phyloP scores from a whole-genome alignment of 2,888 invertebrate genomes.

The Dusona sp. region DNA sequence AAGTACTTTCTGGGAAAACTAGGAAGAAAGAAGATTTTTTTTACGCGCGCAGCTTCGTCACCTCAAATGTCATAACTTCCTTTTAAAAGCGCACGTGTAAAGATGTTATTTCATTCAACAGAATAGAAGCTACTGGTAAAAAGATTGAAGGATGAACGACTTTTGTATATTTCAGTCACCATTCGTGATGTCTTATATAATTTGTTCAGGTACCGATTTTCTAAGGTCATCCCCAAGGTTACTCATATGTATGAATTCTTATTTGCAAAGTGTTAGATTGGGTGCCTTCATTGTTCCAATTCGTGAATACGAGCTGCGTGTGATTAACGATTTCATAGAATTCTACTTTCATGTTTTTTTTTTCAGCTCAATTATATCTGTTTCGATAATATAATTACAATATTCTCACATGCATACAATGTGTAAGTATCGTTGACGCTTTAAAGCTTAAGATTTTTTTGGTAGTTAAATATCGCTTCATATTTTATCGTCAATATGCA shows the following conservation, averaged over 20 bases:
- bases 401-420: neutral
- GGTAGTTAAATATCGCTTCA: neutral
- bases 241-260: neutral
- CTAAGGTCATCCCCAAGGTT: neutral
- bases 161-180: neutral
- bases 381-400: neutral
- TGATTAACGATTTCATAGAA: neutral
- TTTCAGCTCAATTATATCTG: neutral
- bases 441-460: neutral
- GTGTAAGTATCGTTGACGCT: constrained; percentile 10
- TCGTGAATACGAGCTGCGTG: neutral
- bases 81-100: neutral
- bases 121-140: neutral
- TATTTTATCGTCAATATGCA: no score
- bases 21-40: neutral
- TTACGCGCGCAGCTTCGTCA: neutral
- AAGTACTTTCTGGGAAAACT: neutral
- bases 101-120: no score
- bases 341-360: neutral
- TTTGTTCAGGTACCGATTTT: neutral
- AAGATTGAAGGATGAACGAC: neutral
- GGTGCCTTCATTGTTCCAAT: neutral
- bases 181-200: neutral
- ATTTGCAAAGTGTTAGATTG: neutral
- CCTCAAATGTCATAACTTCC: neutral